Base-by-base conservation (phyloP, 2,888 invertebrate genomes). In the Leptopterna dolabrata region DNA sequence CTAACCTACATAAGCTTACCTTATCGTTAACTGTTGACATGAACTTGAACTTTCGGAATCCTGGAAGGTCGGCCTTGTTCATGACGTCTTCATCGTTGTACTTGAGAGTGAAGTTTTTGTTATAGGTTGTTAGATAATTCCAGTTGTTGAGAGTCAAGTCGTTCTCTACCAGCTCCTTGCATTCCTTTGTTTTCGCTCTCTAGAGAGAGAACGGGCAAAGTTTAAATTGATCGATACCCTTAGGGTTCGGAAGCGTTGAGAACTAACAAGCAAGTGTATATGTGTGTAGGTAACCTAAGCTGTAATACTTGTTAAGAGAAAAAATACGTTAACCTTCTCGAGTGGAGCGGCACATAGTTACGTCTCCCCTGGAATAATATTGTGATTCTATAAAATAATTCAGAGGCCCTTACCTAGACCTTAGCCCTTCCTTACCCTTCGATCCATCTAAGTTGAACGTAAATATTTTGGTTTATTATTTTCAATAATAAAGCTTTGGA, bases 31-130 rank as follows among this genome's bases (percentile, higher is more conserved):
- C 43, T 2, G 70, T 41, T 51, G 71, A 41, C 80, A 87, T 80
- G 36, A 87, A 82, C 27, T 71, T 43, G 47, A 81, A 82, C 11
- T 78, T 36, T 36, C 55, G 4, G 73, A 73, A 80, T 30, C 30
- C 76, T 1, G 87, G 81, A 4, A 36, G 41, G 45, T 43, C 47
- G 1, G 87, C 82, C 19, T 87, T 81, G 70, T 70, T 70, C 47
- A 87, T 87, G 27, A 82, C 47, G 29, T 87, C 87, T 41, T 76
- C 29, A 11, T 87, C 71, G 29, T 71, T 71, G 47, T 51, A 87
- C 30, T 87, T 87, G 36, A 81, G 81, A 0, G 19, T 30, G 63
- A 45, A 82, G 13, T 82, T 24, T 27, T 87, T 70, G 29, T 70
- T 43, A 36, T 82, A 81, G 9, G 87, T 87, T 11, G 87, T 87